Evolutionary conservation across 2,888 invertebrate species (phyloP), one percentile per base, ranked within the genome.

Genomic region (Mythimna impura): DNA sequence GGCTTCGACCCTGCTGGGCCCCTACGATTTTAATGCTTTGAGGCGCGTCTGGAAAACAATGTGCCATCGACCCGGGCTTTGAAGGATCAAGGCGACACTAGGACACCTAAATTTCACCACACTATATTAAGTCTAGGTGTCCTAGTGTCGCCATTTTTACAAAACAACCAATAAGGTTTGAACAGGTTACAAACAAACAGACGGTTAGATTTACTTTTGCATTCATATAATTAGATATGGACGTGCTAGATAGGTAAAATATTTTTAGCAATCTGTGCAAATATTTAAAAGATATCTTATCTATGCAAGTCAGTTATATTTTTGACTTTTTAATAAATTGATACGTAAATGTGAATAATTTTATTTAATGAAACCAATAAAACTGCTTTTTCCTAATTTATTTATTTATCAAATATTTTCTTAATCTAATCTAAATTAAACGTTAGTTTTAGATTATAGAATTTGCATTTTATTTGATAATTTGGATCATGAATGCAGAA

Each of bases 401-500:
- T 47, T 17, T 0, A 17, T 14, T 17, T 47, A 14, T 17, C 14
- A 50, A 34, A 50, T 12, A 20, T 36, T 57, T 52, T 17, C n/a
- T 17, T 34, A 60, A 60, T 25, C n/a, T 2, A 30, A 3, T 72
- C 20, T 6, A 50, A 17, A 5, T 14, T 61, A 30, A 22, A 40
- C n/a, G n/a, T 50, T 50, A 17, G 36, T n/a, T 20, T 20, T 22
- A 60, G 50, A 69, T 54, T 60, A 52, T 30, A 30, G 14, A 22
- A 60, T 72, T 66, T 17, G 22, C 14, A 73, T 60, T 54, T 60
- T 34, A 43, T 60, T 34, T 17, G 22, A 25, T 54, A n/a, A 43
- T 60, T 43, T 17, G 30, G 52, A 54, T 36, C 25, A 66, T 4
- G 14, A 36, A n/a, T 30, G 7, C 12, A 43, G 34, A 34, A 34